Percentiles rank a stretch among this genome's conserved stretches.
Conservation (phyloP, 1,140 invertebrate genomes). For the Eupeodes corollae region DNA sequence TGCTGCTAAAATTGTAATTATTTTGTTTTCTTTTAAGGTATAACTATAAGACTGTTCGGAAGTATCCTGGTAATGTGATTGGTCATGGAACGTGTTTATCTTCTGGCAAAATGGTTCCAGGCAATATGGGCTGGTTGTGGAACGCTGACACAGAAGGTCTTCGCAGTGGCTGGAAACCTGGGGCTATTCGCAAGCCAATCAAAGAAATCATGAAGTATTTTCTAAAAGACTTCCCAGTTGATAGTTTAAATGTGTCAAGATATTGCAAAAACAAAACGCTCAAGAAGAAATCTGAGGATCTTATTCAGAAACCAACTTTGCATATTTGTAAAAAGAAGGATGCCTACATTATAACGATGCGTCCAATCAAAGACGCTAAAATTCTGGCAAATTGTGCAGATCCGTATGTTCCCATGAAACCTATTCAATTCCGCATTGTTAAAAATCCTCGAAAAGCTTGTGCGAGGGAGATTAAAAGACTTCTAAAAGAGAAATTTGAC, state of each 20-base stretch:
- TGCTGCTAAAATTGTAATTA: neutral
- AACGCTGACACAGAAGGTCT: conserved; percentile 16
- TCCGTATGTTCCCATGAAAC: conserved; percentile 29
- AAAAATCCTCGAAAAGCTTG: conserved; percentile 19
- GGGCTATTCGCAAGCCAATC: conserved; percentile 26
- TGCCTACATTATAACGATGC: conserved; percentile 25
- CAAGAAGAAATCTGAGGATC: conserved; percentile 1
- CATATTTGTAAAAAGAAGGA: conserved; percentile 31
- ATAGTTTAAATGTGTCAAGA: conserved; percentile 20
- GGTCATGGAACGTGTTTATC: conserved; percentile 3
- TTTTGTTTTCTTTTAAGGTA: conserved; percentile 2
- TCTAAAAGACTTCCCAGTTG: conserved; percentile 25
- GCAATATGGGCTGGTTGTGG: conserved; percentile 37
- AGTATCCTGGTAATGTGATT: neutral
- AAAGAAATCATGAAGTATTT: conserved; percentile 29
- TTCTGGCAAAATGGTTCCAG: conserved; percentile 14
- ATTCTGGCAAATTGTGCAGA: conserved; percentile 15
- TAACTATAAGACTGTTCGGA: conserved; percentile 2
- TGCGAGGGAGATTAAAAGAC: conserved; percentile 20
- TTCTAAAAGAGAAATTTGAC: conserved; percentile 24
- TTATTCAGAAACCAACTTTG: conserved; percentile 25
- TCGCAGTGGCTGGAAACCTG: conserved; percentile 23
- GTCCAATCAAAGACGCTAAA: conserved; percentile 21
- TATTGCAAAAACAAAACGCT: conserved; percentile 8
- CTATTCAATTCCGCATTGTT: conserved; percentile 27